Conservation (phyloP, 1,140 invertebrate species). For the Sogatella furcifera region DNA sequence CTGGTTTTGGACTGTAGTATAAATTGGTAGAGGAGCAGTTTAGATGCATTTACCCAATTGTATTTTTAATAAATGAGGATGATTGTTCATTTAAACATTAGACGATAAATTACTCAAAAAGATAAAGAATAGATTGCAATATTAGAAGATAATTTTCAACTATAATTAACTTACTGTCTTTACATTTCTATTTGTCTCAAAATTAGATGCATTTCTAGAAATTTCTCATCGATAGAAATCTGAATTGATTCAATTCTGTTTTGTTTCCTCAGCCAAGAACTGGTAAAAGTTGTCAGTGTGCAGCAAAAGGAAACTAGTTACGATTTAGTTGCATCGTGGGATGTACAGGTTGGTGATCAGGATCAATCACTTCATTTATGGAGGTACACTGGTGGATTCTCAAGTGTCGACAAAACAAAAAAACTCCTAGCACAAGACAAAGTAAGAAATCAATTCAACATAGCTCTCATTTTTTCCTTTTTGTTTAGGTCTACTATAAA, state of each 20-base stretch:
- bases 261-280: slow-evolving; percentile 55
- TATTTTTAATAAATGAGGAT: no score
- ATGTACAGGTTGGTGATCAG: slow-evolving; percentile 90
- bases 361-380: slow-evolving; percentile 94
- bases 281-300: slow-evolving; percentile 63
- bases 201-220: no score
- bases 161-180: no score
- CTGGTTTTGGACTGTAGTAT: no score
- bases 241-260: neutral
- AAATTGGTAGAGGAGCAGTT: no score
- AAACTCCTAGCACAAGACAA: slow-evolving; percentile 56
- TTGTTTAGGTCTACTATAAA: no score
- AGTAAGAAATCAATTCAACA: slow-evolving; percentile 36
- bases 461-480: neutral
- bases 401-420: slow-evolving; percentile 72
- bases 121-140: no score
- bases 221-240: neutral
- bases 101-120: no score
- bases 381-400: slow-evolving; percentile 87
- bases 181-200: no score
- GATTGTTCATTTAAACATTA: no score
- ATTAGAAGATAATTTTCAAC: no score
- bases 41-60: no score
- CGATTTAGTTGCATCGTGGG: slow-evolving; percentile 75
- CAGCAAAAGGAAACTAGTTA: slow-evolving; percentile 56